phyloP scores from a whole-genome alignment of 2,888 invertebrate genomes.

The Acrobeloides nanus region DNA sequence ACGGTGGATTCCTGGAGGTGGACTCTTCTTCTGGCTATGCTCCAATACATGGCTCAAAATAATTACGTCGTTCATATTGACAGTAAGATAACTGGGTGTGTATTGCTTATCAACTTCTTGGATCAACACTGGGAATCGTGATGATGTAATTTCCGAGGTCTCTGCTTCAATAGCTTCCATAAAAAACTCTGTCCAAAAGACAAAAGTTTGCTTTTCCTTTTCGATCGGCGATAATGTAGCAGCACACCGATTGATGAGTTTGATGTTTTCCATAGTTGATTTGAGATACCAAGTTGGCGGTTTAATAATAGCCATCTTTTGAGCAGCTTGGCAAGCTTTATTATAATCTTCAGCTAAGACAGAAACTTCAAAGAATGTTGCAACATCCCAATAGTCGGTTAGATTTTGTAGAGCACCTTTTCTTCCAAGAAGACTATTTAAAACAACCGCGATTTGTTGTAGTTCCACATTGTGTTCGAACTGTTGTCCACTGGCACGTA shows the following conservation, averaged over 20 bases:
- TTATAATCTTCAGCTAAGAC: conserved; percentile 91
- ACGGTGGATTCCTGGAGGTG: conserved; percentile 58
- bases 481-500: conserved; percentile 91
- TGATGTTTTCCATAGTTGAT: conserved; percentile 90
- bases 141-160: conserved; percentile 62
- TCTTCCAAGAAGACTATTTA: conserved; percentile 93
- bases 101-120: conserved; percentile 78
- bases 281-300: conserved; percentile 68
- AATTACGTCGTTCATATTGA: conserved; percentile 82
- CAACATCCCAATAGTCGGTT: conserved; percentile 97
- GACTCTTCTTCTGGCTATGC: conserved; percentile 41
- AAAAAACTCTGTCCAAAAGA: conserved; percentile 98
- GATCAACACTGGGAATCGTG: conserved; percentile 61
- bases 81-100: conserved; percentile 89
- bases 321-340: conserved; percentile 89
- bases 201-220: conserved; percentile 60
- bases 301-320: conserved; percentile 59
- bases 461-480: conserved; percentile 64
- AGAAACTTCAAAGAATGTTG: conserved; percentile 69
- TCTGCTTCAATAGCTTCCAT: conserved; percentile 75
- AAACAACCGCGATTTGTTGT: conserved; percentile 68
- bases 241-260: conserved; percentile 74
- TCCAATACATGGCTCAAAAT: conserved; percentile 69
- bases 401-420: conserved; percentile 87
- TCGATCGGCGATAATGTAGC: conserved; percentile 41